These are phyloP conservation scores for Brachystomella parvula DNA, from an alignment of 1,140 invertebrate species.

Conservation along the genomic window DNA sequence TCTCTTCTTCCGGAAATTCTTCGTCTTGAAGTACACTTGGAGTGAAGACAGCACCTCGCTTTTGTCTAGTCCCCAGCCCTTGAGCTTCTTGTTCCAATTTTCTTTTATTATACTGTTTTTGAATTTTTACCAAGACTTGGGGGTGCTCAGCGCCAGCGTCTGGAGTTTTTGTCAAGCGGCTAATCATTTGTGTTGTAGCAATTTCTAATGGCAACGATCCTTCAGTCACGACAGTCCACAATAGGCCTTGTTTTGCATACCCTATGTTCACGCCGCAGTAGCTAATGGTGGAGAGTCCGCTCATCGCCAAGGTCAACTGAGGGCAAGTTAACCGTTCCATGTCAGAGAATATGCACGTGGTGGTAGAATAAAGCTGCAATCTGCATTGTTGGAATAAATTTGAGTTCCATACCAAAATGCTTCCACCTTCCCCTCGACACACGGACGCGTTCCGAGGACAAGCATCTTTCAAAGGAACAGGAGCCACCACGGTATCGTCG, in stretches of 20 bases:
- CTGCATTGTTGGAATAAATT: neutral
- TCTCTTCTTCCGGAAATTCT: neutral
- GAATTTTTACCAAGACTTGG: neutral
- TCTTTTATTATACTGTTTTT: neutral
- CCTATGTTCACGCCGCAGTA: neutral
- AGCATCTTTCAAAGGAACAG: neutral
- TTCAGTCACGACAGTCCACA: neutral
- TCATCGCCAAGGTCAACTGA: neutral
- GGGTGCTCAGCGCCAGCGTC: neutral
- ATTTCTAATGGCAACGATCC: neutral
- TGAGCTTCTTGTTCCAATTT: neutral
- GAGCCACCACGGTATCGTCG: neutral
- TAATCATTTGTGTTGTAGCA: too few species aligned
- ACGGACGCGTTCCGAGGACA: neutral
- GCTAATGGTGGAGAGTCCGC: neutral
- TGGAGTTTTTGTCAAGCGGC: neutral
- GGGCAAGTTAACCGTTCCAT: neutral
- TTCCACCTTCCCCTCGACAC: neutral
- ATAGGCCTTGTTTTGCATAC: neutral
- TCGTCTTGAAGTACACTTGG: neutral
- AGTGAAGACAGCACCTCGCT: neutral
- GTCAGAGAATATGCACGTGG: neutral
- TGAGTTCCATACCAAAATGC: neutral
- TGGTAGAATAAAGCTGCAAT: neutral
- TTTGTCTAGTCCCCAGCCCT: neutral